Percentiles rank a stretch among this genome's conserved stretches.
phyloP scores from a whole-genome alignment of 2,797 vertebrate genomes.

The Syndactyla subalaris region DNA sequence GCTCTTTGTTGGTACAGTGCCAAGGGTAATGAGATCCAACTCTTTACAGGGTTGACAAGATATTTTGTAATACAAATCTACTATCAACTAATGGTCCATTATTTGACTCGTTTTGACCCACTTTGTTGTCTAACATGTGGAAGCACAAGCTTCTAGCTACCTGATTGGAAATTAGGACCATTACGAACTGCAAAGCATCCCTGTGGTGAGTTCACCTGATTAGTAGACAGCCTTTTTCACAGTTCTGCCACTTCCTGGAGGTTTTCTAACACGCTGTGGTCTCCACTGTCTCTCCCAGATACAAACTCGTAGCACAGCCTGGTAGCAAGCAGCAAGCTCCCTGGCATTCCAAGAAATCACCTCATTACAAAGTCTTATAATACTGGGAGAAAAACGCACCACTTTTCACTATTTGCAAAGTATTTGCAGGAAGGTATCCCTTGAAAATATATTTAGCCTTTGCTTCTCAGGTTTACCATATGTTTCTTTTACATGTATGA shows the following conservation, averaged over 20 bases:
- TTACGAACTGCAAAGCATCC: background rate
- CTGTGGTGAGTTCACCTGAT: background rate
- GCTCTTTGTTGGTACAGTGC: background rate
- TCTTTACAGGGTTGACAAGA: background rate
- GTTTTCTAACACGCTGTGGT: fast-evolving
- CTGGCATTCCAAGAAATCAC: background rate
- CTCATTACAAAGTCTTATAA: background rate
- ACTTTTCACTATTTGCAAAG: background rate
- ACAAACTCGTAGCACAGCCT: fast-evolving
- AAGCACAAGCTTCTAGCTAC: background rate
- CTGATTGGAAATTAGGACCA: background rate
- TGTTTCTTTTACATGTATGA: background rate
- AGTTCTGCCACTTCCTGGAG: background rate
- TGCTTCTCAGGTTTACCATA: background rate
- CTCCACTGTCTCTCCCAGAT: background rate
- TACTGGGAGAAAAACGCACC: background rate
- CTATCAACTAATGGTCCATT: background rate
- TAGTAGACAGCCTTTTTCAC: background rate
- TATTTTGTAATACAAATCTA: background rate
- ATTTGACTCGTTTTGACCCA: background rate
- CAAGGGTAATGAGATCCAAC: background rate
- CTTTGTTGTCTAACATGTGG: background rate
- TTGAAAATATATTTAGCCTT: background rate
- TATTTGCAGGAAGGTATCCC: background rate
- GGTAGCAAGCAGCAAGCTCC: background rate